Conservation (phyloP, 2,888 invertebrate species). For the Hypomecis atomaria region DNA sequence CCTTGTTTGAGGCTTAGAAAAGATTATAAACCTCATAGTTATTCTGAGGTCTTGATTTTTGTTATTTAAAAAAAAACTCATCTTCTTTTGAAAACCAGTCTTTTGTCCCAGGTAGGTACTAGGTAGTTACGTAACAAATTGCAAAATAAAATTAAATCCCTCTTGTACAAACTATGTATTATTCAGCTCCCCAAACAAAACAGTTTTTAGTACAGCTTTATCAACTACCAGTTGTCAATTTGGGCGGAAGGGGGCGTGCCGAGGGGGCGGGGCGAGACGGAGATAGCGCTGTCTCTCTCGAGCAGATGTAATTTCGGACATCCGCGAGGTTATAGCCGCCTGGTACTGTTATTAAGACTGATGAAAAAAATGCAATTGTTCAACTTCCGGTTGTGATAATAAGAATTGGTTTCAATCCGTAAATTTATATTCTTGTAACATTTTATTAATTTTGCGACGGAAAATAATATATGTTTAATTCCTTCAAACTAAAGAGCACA, state of each 20-base stretch:
- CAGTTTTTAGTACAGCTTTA: slow-evolving; percentile 22
- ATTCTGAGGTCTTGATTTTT: too few species aligned
- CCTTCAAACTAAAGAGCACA: too few species aligned
- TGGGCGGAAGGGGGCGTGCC: slow-evolving; percentile 77
- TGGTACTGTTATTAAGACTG: slow-evolving; percentile 35
- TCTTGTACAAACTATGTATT: not conserved
- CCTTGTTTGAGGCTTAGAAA: too few species aligned
- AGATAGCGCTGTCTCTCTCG: slow-evolving; percentile 58
- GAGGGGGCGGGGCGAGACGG: slow-evolving; percentile 72
- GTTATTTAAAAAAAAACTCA: too few species aligned
- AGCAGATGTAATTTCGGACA: slow-evolving; percentile 42
- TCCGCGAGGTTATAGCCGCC: slow-evolving; percentile 39
- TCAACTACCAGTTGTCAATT: slow-evolving; percentile 52
- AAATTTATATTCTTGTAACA: not conserved
- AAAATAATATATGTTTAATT: too few species aligned
- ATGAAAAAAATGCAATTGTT: slow-evolving; percentile 39
- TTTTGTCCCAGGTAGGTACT: too few species aligned
- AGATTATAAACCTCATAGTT: too few species aligned
- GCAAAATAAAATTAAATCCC: too few species aligned
- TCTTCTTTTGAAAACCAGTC: too few species aligned
- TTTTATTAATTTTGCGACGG: too few species aligned
- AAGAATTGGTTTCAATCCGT: not conserved
- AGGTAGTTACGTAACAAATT: too few species aligned
- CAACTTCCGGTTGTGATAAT: slow-evolving; percentile 15
- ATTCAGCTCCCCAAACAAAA: not conserved